Base-by-base conservation (phyloP, 1,140 invertebrate species). In the Drosophila trapezifrons region DNA sequence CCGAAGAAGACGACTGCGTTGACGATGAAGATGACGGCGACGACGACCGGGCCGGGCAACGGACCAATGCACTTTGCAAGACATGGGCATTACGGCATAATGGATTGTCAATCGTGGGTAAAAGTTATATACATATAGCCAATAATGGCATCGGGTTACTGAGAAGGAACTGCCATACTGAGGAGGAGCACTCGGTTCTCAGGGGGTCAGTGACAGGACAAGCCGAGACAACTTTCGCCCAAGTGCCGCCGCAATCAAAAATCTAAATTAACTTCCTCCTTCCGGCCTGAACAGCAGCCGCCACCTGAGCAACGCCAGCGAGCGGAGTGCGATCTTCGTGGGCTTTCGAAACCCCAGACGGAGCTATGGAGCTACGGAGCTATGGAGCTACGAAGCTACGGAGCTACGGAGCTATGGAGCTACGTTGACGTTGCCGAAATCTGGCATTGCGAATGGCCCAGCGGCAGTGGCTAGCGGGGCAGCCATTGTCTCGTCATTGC, bases 51-150 rank as follows among this genome's bases (percentile, higher is more conserved):
- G 25, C 38, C 18, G 13, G 38, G 58, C 67, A 78, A 65, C 75
- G 76, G 75, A 22, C 76, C 46, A 78, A 58, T 78, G 75, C 66
- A 72, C 38, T 71, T 77, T 75, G 62, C 65, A 29, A 67, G 47
- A 52, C 27, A 54, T 17, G 42, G 42, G 51, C 51, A 54, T 66
- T 64, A 40, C 56, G 60, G 60, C 27, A 75, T 40, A 51, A 58
- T 64, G 43, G 72, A 63, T 58, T 40, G 47, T 54, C 38, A 38
- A 65, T 65, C 42, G 32, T 65, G 60, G 25, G 63, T 43, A 65
- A 22, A 17, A 12, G 5, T 15, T 17, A 13, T 22, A 37, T 20
- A n/a, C 18, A 52, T 35, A 52, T 52, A 7, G 1, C 32, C 18
- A 8, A 13, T 6, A 7, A 20, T 18, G 10, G 18, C 18, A 22